Evolutionary conservation across 2,888 invertebrate genomes (phyloP).

Genomic region (Drosophila yooni): DNA sequence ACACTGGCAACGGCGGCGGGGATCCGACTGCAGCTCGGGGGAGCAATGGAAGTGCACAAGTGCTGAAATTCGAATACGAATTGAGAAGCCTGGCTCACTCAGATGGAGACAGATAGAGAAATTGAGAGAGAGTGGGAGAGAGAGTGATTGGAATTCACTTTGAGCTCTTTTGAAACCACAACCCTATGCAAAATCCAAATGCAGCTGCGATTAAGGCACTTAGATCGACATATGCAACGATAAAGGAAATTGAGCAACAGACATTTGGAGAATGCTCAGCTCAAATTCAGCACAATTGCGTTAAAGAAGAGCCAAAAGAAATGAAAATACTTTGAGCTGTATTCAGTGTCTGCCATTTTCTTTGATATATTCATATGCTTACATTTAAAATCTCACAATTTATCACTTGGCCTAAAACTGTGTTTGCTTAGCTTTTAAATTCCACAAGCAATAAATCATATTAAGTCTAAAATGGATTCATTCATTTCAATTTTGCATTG

Average conservation of each 20-base stretch:
- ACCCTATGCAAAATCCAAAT: conserved; percentile 11
- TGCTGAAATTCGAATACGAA: conserved; percentile 35
- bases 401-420: neutral
- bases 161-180: conserved; percentile 22
- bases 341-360: neutral
- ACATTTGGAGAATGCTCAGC: conserved; percentile 1
- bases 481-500: conserved; percentile 11
- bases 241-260: conserved; percentile 25
- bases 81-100: conserved; percentile 2
- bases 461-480: neutral
- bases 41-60: conserved; percentile 48
- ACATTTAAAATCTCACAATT: neutral
- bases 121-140: neutral
- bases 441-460: conserved; percentile 17
- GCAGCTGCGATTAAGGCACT: conserved; percentile 38
- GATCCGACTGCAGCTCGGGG: conserved; percentile 28
- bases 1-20: conserved; percentile 12
- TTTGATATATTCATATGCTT: neutral
- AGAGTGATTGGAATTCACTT: conserved; percentile 35
- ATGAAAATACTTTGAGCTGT: neutral
- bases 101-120: neutral
- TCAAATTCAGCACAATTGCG: conserved; percentile 7
- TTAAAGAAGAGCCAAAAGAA: neutral
- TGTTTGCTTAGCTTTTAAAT: neutral
- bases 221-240: conserved; percentile 31